Conservation (phyloP, 2,797 vertebrate genomes). For the Oryzias sinensis region DNA sequence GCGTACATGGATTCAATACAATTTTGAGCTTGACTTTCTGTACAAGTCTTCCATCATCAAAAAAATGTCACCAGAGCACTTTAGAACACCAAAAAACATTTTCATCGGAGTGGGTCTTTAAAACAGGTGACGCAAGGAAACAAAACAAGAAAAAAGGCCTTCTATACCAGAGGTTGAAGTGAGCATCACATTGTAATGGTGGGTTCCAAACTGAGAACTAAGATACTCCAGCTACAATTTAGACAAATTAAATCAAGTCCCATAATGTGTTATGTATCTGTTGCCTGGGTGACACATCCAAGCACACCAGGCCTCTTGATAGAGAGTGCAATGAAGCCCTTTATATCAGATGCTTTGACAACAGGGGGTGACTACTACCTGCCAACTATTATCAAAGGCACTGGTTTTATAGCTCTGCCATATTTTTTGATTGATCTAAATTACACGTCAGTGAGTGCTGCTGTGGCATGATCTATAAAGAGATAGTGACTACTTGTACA, state of each 20-base stretch:
- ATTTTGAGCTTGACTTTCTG: no score
- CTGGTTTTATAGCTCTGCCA: slow-evolving; percentile 76
- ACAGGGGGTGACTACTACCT: slow-evolving; percentile 77
- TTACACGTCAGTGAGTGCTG: slow-evolving; percentile 79
- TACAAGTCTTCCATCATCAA: no score
- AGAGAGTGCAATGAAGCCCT: slow-evolving; percentile 74
- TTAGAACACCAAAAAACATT: no score
- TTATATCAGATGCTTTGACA: slow-evolving; percentile 75
- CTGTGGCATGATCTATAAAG: slow-evolving; percentile 80
- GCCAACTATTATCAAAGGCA: slow-evolving; percentile 81
- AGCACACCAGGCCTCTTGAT: slow-evolving; percentile 73
- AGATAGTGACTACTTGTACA: slow-evolving; percentile 82
- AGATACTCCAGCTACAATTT: slow-evolving; percentile 80
- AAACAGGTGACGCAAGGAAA: no score
- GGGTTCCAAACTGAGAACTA: slow-evolving; percentile 82
- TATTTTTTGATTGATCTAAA: slow-evolving; percentile 84
- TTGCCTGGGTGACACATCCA: slow-evolving; percentile 76
- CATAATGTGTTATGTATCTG: slow-evolving; percentile 75
- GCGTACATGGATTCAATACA: no score
- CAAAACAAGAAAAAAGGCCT: slow-evolving; percentile 32
- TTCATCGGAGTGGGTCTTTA: no score
- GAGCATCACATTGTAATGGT: slow-evolving; percentile 81
- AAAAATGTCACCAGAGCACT: no score
- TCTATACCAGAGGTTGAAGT: slow-evolving; percentile 74
- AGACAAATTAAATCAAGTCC: slow-evolving; percentile 83